Evolutionary conservation across 2,888 invertebrate genomes (phyloP).

Genomic region (Chaetoderma sp.): DNA sequence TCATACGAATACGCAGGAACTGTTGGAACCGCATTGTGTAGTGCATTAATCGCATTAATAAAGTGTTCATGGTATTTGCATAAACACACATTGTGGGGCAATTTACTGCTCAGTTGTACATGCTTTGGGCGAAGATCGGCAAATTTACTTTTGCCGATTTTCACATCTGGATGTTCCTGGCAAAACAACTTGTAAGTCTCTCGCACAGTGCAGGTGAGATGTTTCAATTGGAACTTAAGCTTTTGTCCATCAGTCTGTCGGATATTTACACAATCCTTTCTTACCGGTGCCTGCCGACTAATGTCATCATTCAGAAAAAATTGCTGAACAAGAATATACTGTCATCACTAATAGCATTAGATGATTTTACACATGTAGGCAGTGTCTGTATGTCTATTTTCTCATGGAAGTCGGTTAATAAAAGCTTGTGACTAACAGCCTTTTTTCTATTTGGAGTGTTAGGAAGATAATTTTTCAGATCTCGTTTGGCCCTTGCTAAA

Average conservation of each 20-base stretch:
- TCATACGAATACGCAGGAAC: constrained; percentile 13
- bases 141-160: constrained; percentile 15
- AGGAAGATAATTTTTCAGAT: no score
- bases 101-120: constrained; percentile 6
- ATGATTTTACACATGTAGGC: no score
- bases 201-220: constrained; percentile 18
- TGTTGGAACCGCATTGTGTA: not conserved
- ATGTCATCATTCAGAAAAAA: not conserved
- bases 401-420: no score
- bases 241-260: not conserved
- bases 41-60: constrained; percentile 7
- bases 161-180: constrained; percentile 9
- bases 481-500: no score
- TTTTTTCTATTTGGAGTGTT: no score
- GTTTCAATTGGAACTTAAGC: not conserved
- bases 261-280: not conserved
- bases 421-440: no score
- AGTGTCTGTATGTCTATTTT: no score
- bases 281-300: not conserved
- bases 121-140: constrained; percentile 18
- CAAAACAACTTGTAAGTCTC: constrained; percentile 2
- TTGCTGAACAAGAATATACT: no score
- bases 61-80: constrained; percentile 24
- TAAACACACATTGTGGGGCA: constrained; percentile 15
- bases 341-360: no score